Percentiles rank a stretch among this genome's conserved stretches.
phyloP scores from a whole-genome alignment of 1,140 invertebrate species.

The Trichogramma pretiosum region DNA sequence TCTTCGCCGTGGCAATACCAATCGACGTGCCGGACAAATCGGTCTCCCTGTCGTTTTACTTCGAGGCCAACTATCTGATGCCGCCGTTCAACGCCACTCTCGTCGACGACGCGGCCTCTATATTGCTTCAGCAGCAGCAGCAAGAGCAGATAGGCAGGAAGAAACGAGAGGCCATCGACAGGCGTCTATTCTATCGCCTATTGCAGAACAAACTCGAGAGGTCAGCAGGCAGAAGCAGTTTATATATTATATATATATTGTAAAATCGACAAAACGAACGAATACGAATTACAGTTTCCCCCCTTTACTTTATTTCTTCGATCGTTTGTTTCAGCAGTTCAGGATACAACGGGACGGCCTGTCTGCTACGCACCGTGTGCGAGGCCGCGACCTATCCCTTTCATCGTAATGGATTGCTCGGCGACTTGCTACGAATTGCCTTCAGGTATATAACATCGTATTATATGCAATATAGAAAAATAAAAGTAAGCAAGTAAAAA shows the following conservation, averaged over 20 bases:
- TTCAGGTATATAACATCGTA: conserved; percentile 41
- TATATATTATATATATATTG: too few species aligned
- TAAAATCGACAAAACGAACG: too few species aligned
- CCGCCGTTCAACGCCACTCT: conserved; percentile 25
- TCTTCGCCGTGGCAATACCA: conserved; percentile 39
- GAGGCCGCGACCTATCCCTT: conserved; percentile 35
- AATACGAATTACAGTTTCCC: too few species aligned
- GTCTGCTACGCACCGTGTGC: conserved; percentile 40
- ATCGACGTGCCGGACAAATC: conserved; percentile 37
- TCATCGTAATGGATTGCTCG: conserved; percentile 36
- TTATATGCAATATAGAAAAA: too few species aligned
- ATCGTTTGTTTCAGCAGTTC: conserved; percentile 25
- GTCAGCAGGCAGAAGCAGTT: conserved; percentile 18
- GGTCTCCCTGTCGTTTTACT: conserved; percentile 37
- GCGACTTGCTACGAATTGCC: conserved; percentile 40
- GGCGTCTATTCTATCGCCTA: conserved; percentile 32
- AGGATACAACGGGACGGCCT: conserved; percentile 34
- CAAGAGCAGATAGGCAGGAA: background rate
- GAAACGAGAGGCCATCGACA: conserved; percentile 28
- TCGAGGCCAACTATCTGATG: conserved; percentile 41
- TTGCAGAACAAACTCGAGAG: conserved; percentile 34
- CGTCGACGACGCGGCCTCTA: background rate
- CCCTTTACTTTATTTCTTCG: background rate
- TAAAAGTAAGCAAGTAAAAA: too few species aligned
- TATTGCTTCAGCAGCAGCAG: too few species aligned